These are phyloP conservation scores for Hydrophis major DNA, from an alignment of 2,797 vertebrate species.

Conservation along the genomic window DNA sequence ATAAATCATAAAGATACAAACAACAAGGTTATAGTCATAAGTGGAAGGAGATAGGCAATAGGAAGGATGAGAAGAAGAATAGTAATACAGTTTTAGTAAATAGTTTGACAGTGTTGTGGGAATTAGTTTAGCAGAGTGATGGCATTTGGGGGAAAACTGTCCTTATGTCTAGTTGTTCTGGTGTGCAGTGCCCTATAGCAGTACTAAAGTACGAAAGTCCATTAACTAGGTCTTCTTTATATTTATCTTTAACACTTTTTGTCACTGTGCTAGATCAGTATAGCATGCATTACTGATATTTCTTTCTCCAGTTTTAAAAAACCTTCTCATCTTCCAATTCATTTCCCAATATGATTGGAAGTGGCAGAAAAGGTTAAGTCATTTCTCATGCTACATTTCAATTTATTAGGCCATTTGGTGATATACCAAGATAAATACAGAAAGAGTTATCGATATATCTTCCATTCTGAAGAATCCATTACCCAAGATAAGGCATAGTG, in stretches of 20 bases:
- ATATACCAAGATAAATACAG: not conserved
- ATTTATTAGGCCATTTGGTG: not conserved
- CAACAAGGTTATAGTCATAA: no score
- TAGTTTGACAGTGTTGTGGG: no score
- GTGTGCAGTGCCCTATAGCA: no score
- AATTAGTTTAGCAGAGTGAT: no score
- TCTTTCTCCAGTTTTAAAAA: not conserved
- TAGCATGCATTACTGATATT: not conserved
- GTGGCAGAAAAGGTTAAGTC: not conserved
- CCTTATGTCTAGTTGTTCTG: no score
- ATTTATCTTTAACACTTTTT: not conserved
- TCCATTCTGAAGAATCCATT: not conserved
- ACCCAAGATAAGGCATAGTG: not conserved
- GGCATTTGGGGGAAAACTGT: no score
- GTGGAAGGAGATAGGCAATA: no score
- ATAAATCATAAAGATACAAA: no score
- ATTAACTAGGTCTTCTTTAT: not conserved
- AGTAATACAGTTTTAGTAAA: no score
- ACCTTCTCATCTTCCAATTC: not conserved
- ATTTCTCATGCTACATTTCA: not conserved
- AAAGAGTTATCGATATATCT: not conserved
- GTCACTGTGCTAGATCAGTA: not conserved
- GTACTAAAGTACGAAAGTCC: no score
- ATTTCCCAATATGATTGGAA: not conserved
- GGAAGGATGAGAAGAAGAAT: no score